phyloP scores from a whole-genome alignment of 2,797 vertebrate species.

The Xyrichtys novacula region DNA sequence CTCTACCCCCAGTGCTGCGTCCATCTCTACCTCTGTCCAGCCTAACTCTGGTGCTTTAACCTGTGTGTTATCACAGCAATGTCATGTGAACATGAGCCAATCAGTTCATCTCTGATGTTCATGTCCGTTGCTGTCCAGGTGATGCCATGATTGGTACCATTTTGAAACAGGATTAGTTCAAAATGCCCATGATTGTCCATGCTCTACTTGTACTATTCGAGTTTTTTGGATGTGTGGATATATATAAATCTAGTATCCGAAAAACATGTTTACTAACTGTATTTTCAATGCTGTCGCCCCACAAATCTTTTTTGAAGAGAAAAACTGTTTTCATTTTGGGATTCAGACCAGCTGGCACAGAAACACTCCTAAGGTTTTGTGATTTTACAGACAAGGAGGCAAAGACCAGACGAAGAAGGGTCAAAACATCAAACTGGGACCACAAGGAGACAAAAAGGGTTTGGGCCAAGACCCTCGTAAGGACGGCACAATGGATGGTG shows the following conservation, averaged over 20 bases:
- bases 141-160: conserved; percentile 26
- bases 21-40: conserved; percentile 31
- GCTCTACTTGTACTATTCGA: conserved; percentile 22
- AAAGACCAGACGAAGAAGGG: conserved; percentile 97
- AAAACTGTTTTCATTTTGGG: conserved; percentile 1
- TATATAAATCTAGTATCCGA: conserved; percentile 6
- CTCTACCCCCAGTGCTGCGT: conserved; percentile 10
- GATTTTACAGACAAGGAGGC: conserved; percentile 90
- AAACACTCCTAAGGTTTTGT: conserved; percentile 23
- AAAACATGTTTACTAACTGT: conserved; percentile 11
- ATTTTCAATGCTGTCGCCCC: background rate
- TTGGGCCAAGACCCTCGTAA: conserved; percentile 92
- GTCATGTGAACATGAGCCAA: conserved; percentile 40
- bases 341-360: background rate
- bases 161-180: conserved; percentile 42
- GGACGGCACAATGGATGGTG: conserved; percentile 91
- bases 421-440: conserved; percentile 93
- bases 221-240: conserved; percentile 34
- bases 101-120: conserved; percentile 45
- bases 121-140: conserved; percentile 36
- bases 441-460: conserved; percentile 95
- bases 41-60: conserved; percentile 39
- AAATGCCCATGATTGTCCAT: conserved; percentile 26
- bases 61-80: conserved; percentile 41
- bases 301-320: conserved; percentile 2